These are phyloP conservation scores for Acrocephalus arundinaceus DNA, from an alignment of 2,113 vertebrate genomes.

Conservation along the genomic window DNA sequence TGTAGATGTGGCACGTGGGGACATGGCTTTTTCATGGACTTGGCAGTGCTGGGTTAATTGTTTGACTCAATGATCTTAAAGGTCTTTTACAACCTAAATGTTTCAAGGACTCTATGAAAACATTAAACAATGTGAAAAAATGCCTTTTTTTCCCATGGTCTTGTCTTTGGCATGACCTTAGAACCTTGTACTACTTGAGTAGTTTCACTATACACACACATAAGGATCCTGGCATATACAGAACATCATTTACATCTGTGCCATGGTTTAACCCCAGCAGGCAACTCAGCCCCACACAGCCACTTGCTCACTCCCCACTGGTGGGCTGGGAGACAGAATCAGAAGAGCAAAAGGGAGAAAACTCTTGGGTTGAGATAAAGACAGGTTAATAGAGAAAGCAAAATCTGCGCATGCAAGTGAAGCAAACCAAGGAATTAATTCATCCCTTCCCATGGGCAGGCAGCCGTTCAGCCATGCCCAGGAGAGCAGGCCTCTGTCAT, in stretches of 20 bases:
- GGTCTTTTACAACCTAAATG: neutral
- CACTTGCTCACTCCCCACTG: neutral
- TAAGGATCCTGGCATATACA: neutral
- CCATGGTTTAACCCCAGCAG: neutral
- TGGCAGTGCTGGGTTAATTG: neutral
- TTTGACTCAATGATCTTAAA: neutral
- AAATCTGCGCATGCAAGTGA: neutral
- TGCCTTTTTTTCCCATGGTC: accelerated
- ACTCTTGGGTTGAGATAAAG: neutral
- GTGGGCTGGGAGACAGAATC: neutral
- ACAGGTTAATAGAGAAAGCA: neutral
- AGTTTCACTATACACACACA: neutral
- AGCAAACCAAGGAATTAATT: neutral
- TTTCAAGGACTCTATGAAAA: neutral
- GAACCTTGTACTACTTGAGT: neutral
- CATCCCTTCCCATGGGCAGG: neutral
- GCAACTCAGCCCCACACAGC: neutral
- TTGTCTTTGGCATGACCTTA: neutral
- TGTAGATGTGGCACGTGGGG: neutral
- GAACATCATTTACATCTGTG: neutral
- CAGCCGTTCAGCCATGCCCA: neutral
- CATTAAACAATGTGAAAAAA: neutral
- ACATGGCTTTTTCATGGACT: neutral
- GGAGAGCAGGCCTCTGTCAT: neutral
- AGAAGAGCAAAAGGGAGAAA: neutral